Base-by-base conservation (phyloP, 2,888 invertebrate genomes). In the Orthosia gracilis region DNA sequence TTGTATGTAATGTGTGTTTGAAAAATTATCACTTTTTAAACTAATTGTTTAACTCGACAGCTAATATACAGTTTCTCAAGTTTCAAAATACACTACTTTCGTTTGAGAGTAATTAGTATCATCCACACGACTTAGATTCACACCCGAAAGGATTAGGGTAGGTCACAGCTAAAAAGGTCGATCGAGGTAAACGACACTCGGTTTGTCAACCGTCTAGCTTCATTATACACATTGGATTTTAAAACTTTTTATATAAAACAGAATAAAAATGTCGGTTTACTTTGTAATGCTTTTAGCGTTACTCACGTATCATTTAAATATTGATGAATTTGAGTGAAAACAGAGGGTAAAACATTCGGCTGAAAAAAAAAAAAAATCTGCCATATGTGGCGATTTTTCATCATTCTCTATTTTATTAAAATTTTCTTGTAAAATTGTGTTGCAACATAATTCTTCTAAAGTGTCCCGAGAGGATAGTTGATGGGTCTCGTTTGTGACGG, bases 161-260 rank as follows among this genome's bases (percentile, higher is more conserved):
- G 79, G 83, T 83, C 68, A 68, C 21, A 52, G 40, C 54, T 55
- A 26, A 17, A 52, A 78, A 70, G 72, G 83, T 80, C 31, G 23
- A 31, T n/a, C 18, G 40, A 62, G 83, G 83, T 79, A 49, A 26
- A 83, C 23, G 78, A 78, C 79, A 65, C 57, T 23, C 47, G 54
- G 72, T 83, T 72, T 83, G 65, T 72, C 65, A 72, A 72, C 83
- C 71, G 59, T 80, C 72, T 83, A 76, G 64, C 65, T 47, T 58
- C 49, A 45, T 74, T 62, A 47, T 49, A 59, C 49, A 82, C 12
- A 59, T 26, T 18, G 7, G 64, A 54, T 68, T 26, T 26, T 11
- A 57, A 80, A 49, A n/a, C 0, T n/a, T 67, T 63, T 7, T 49
- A 11, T 4, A 57, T 13, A 23, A 49, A 55, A 61, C 45, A 31